These are phyloP conservation scores for Hydrochoerus hydrochaeris DNA, from an alignment of 2,113 vertebrate genomes.

Conservation along the genomic window DNA sequence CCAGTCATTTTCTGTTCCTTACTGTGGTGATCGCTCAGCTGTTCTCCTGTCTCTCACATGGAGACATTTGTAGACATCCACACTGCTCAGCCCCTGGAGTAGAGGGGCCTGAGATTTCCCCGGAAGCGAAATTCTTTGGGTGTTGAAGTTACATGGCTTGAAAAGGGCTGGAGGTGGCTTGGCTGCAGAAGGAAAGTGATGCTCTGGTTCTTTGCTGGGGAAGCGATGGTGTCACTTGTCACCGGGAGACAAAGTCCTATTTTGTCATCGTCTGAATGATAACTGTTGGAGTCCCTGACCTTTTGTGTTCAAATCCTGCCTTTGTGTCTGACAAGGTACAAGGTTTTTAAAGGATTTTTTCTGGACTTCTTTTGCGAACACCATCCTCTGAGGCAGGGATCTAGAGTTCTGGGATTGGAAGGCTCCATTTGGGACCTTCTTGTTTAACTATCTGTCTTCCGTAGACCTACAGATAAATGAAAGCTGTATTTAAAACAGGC, in stretches of 20 bases:
- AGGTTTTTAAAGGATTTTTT: neutral
- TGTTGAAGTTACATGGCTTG: constrained; percentile 31
- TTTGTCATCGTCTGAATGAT: neutral
- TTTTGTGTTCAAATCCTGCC: neutral
- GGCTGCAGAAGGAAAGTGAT: neutral
- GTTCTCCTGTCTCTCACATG: neutral
- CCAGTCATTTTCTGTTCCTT: neutral
- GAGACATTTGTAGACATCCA: neutral
- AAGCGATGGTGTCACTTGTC: neutral
- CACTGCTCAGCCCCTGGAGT: neutral
- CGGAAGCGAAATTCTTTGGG: neutral
- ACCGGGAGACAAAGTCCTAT: neutral
- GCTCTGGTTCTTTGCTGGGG: neutral
- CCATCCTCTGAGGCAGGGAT: no score
- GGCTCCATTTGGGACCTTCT: neutral
- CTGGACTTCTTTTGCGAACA: neutral
- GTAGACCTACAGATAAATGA: neutral
- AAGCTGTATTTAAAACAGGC: neutral
- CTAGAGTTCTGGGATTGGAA: neutral
- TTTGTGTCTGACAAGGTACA: neutral
- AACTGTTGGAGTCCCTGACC: neutral
- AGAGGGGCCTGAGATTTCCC: neutral
- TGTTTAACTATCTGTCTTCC: neutral
- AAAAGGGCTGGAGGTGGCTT: neutral
- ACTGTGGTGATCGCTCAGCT: neutral